Percentiles rank a stretch among this genome's conserved stretches.
These are phyloP conservation scores for Alosa alosa DNA, from an alignment of 2,113 vertebrate species.

Conservation along the genomic window DNA sequence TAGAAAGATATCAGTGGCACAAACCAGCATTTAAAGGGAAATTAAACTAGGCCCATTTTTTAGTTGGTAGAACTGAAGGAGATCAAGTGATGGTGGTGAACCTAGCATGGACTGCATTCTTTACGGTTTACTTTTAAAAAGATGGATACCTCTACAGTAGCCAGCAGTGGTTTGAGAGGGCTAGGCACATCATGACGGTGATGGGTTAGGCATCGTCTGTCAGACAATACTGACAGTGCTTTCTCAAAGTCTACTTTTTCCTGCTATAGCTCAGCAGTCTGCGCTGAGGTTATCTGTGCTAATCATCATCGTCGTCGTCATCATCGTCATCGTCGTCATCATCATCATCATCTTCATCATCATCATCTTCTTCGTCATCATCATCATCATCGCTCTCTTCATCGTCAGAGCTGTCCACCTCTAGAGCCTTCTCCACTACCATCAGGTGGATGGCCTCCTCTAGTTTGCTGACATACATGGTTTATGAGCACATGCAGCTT, in stretches of 20 bases:
- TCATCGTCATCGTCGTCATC: slow-evolving; percentile 29
- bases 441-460: slow-evolving; percentile 53
- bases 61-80: not conserved
- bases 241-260: not conserved
- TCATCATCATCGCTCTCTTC: slow-evolving; percentile 52
- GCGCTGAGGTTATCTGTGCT: not conserved
- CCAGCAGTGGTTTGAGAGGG: not conserved
- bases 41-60: not conserved
- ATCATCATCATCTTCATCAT: not conserved
- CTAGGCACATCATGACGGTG: not conserved
- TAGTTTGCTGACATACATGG: slow-evolving; percentile 40
- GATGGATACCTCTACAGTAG: not conserved
- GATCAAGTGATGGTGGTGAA: not conserved
- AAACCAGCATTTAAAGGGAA: not conserved
- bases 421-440: slow-evolving; percentile 10
- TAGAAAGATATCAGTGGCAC: not conserved
- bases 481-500: slow-evolving; percentile 18
- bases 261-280: not conserved
- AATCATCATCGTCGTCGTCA: slow-evolving; percentile 22
- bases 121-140: not conserved
- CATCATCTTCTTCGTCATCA: slow-evolving; percentile 20
- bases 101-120: not conserved
- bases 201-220: not conserved
- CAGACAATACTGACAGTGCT: not conserved
- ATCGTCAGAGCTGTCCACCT: slow-evolving; percentile 50